These are phyloP conservation scores for Acestrorhynchus altus DNA, from an alignment of 2,797 vertebrate genomes.

Conservation along the genomic window DNA sequence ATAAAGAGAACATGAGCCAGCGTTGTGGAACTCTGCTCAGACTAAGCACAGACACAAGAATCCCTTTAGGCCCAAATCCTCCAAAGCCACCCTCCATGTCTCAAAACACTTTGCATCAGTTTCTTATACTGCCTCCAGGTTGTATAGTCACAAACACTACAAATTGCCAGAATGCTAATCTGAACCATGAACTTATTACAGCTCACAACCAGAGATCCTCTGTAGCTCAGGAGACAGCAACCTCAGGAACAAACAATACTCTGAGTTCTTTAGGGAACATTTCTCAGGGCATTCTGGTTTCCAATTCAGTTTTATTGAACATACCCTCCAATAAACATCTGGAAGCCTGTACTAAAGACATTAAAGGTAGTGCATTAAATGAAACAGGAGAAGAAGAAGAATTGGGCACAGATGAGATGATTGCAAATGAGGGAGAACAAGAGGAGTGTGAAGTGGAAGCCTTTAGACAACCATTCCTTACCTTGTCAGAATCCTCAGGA, in stretches of 20 bases:
- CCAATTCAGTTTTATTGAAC: neutral
- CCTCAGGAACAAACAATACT: neutral
- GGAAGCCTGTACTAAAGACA: neutral
- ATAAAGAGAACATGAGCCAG: constrained; percentile 32
- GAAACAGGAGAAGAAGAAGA: neutral
- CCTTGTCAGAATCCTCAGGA: constrained; percentile 74
- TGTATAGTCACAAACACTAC: constrained; percentile 21
- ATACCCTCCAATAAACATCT: neutral
- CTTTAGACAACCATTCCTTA: constrained; percentile 66
- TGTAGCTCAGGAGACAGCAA: neutral
- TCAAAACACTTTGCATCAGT: constrained; percentile 28
- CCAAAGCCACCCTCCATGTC: constrained; percentile 11
- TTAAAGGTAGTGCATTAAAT: neutral
- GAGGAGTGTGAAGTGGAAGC: constrained; percentile 59
- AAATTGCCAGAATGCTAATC: neutral
- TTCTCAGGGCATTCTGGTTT: neutral
- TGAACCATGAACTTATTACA: neutral
- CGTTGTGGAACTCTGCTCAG: constrained; percentile 43
- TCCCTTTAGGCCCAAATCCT: neutral
- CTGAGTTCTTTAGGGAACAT: neutral
- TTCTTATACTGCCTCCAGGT: constrained; percentile 46
- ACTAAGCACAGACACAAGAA: constrained; percentile 23
- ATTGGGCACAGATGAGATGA: constrained; percentile 10
- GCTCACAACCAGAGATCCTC: constrained; percentile 2
- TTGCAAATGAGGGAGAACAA: constrained; percentile 15